A percentile compares a stretch with the other conserved stretches of the same genome.
Evolutionary conservation across 1,140 invertebrate species (phyloP).

Genomic region (Pseudomyrmex concolor): DNA sequence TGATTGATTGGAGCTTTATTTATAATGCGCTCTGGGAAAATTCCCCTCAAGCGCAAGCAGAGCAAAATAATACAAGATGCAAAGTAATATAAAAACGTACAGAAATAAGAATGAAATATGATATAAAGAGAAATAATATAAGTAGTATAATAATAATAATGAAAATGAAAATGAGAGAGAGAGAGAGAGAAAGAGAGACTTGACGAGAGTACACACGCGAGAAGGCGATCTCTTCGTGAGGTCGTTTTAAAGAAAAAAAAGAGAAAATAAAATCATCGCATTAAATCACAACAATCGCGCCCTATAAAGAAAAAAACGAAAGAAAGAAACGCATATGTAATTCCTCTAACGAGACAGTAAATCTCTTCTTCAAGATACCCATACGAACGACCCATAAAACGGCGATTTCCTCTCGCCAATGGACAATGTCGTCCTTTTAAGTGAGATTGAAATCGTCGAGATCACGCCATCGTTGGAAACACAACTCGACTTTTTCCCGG

Average conservation of each 20-base stretch:
- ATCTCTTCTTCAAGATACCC: conserved; percentile 19
- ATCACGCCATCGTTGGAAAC: conserved; percentile 30
- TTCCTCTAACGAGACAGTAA: conserved; percentile 40
- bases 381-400: conserved; percentile 19
- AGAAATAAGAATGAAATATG: no score
- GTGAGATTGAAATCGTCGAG: conserved; percentile 26
- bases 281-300: background rate
- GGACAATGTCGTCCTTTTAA: conserved; percentile 16
- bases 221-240: conserved; percentile 8
- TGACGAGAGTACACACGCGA: background rate
- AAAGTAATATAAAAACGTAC: no score
- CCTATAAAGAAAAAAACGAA: background rate
- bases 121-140: no score
- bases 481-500: conserved; percentile 2
- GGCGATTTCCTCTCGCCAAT: conserved; percentile 37
- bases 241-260: conserved; percentile 8
- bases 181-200: background rate
- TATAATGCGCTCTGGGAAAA: no score
- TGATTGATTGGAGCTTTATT: no score
- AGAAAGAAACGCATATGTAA: background rate
- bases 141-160: no score
- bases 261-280: background rate
- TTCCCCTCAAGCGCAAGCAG: no score
- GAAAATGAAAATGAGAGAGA: no score
- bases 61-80: no score